A percentile compares a stretch with the other conserved stretches of the same genome.
These are phyloP conservation scores for Tenodera sinensis DNA, from an alignment of 2,888 invertebrate species.

Conservation along the genomic window DNA sequence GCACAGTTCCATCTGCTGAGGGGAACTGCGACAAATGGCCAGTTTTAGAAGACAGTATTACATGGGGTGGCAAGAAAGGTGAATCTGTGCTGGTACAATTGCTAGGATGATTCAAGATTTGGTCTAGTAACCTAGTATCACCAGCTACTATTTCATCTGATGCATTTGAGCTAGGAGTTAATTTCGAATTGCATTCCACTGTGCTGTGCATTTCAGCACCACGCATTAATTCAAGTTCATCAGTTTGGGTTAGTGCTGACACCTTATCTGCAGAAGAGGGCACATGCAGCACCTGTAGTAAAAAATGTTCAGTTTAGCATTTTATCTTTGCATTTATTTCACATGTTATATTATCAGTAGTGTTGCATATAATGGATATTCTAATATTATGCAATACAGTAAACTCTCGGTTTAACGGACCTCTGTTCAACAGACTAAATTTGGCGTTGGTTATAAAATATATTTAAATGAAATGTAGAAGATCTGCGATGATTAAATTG, in stretches of 20 bases:
- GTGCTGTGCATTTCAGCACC: not conserved
- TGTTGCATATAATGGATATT: no score
- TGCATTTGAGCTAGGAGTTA: not conserved
- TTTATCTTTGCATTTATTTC: no score
- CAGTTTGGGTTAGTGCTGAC: slow-evolving; percentile 28
- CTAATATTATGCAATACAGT: no score
- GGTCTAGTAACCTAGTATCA: not conserved
- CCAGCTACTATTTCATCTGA: not conserved
- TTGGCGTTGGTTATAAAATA: no score
- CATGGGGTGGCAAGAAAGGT: not conserved
- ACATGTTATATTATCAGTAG: no score
- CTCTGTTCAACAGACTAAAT: no score
- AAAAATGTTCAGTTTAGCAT: not conserved
- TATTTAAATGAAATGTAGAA: no score
- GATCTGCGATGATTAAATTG: no score
- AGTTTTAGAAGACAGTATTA: not conserved
- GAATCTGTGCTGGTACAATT: not conserved
- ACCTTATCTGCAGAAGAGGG: slow-evolving; percentile 22
- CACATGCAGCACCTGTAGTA: slow-evolving; percentile 18
- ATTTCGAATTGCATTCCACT: not conserved
- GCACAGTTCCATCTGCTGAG: not conserved
- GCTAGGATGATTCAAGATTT: not conserved
- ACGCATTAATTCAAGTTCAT: slow-evolving; percentile 10
- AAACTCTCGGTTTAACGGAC: no score
- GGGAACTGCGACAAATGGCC: not conserved